phyloP scores from a whole-genome alignment of 2,888 invertebrate genomes.

The Belgica antarctica region DNA sequence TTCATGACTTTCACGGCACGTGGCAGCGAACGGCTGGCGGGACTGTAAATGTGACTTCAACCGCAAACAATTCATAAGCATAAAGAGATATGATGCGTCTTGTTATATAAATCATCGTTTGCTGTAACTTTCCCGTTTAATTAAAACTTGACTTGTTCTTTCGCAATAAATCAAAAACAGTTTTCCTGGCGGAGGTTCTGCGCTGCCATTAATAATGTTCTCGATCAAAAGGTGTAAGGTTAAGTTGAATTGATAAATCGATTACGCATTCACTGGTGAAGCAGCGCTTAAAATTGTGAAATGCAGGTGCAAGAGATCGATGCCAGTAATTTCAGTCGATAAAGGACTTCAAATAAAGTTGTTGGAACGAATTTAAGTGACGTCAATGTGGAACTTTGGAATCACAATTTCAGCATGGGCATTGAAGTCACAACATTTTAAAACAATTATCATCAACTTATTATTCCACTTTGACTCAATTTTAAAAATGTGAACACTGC shows the following conservation, averaged over 20 bases:
- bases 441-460: too few species aligned
- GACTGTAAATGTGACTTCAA: slow-evolving; percentile 28
- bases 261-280: neutral
- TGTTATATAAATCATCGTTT: slow-evolving; percentile 24
- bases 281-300: too few species aligned
- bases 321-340: too few species aligned
- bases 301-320: neutral
- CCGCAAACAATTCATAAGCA: slow-evolving; percentile 20
- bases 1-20: slow-evolving; percentile 26
- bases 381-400: too few species aligned
- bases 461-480: neutral
- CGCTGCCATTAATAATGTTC: too few species aligned
- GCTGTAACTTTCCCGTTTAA: slow-evolving; percentile 21
- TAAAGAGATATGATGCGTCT: slow-evolving; percentile 12
- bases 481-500: too few species aligned
- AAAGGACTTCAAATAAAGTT: neutral
- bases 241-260: neutral
- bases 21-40: neutral
- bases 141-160: slow-evolving; percentile 9
- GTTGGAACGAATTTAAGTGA: too few species aligned
- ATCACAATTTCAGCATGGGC: too few species aligned
- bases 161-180: too few species aligned
- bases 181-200: too few species aligned
- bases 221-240: too few species aligned
- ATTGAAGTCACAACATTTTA: too few species aligned